phyloP scores from a whole-genome alignment of 1,140 invertebrate genomes.

The Leptinotarsa undecemlineata region DNA sequence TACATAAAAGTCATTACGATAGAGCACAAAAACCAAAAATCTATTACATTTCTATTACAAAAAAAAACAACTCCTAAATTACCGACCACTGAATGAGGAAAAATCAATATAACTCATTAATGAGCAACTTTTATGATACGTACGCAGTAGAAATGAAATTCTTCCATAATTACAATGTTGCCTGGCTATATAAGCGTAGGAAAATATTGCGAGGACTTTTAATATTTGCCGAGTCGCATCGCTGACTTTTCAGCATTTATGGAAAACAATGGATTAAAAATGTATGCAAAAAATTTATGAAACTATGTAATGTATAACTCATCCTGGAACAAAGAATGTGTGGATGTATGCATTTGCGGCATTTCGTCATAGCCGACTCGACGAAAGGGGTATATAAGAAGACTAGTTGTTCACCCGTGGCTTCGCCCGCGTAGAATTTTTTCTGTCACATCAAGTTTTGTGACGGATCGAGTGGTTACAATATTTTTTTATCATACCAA shows the following conservation, averaged over 20 bases:
- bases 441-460: too few relatives aligned
- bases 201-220: slow-evolving; percentile 4
- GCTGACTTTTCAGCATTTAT: slow-evolving; percentile 5
- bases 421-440: too few relatives aligned
- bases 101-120: background rate
- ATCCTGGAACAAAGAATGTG: slow-evolving; percentile 1
- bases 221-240: slow-evolving; percentile 3
- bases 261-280: slow-evolving; percentile 4
- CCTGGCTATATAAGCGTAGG: background rate
- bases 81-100: background rate
- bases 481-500: too few relatives aligned
- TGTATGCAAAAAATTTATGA: slow-evolving; percentile 6
- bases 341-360: background rate
- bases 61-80: too few relatives aligned
- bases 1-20: too few relatives aligned
- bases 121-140: background rate
- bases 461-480: too few relatives aligned
- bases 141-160: background rate
- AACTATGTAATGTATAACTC: slow-evolving; percentile 8
- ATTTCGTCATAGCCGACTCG: background rate
- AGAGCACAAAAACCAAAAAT: too few relatives aligned
- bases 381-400: background rate
- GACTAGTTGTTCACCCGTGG: too few relatives aligned
- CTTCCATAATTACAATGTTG: background rate
- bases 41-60: too few relatives aligned